Percentiles rank a stretch among this genome's conserved stretches.
phyloP scores from a whole-genome alignment of 2,797 vertebrate species.

The Spondyliosoma cantharus region DNA sequence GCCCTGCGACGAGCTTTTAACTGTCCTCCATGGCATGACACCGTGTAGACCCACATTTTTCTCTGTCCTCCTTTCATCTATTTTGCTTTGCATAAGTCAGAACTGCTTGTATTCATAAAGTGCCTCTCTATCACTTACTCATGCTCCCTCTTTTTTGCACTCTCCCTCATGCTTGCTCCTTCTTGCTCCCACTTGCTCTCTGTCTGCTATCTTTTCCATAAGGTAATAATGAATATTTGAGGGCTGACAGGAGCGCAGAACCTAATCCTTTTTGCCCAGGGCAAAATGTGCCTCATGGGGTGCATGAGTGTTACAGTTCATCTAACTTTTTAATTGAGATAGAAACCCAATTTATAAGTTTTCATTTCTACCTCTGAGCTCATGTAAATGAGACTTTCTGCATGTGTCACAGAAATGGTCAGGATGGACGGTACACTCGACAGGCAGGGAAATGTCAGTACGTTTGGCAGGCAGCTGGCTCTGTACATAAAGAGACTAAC shows the following conservation, averaged over 20 bases:
- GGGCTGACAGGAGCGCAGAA: slow-evolving; percentile 70
- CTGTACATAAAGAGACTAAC: slow-evolving; percentile 6
- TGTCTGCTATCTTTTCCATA: slow-evolving; percentile 73
- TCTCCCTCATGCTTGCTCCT: slow-evolving; percentile 42
- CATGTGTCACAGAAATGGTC: slow-evolving; percentile 38
- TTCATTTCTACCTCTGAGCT: slow-evolving; percentile 68
- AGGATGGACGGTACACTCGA: slow-evolving; percentile 30
- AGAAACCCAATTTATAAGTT: slow-evolving; percentile 74
- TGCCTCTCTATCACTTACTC: slow-evolving; percentile 64
- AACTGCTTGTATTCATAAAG: slow-evolving; percentile 71
- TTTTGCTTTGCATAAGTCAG: slow-evolving; percentile 75
- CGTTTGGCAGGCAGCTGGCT: slow-evolving; percentile 17
- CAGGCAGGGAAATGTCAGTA: slow-evolving; percentile 37
- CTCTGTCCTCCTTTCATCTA: slow-evolving; percentile 75
- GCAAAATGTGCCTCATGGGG: slow-evolving; percentile 75
- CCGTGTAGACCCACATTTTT: slow-evolving; percentile 72
- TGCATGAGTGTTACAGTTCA: slow-evolving; percentile 72
- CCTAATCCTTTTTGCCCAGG: slow-evolving; percentile 78
- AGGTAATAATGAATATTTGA: slow-evolving; percentile 82
- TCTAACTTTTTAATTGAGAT: slow-evolving; percentile 82
- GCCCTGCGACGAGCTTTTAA: slow-evolving; percentile 73
- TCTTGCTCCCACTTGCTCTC: slow-evolving; percentile 60
- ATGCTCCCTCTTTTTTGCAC: slow-evolving; percentile 43
- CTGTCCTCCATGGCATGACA: slow-evolving; percentile 78
- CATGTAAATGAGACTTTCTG: slow-evolving; percentile 68